These are phyloP conservation scores for Artibeus jamaicensis DNA, from an alignment of 2,797 vertebrate genomes.

Conservation along the genomic window DNA sequence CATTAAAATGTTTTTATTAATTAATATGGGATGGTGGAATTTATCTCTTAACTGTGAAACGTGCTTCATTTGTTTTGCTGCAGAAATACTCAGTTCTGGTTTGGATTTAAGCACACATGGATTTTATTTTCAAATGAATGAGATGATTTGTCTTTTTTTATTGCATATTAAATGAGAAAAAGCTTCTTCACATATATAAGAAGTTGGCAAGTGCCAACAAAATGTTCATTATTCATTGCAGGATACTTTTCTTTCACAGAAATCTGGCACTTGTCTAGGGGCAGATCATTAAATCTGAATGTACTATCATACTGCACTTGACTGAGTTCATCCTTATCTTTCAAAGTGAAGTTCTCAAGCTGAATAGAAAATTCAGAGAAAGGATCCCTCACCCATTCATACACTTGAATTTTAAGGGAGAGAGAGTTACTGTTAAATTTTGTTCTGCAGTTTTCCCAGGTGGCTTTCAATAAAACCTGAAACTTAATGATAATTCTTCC, in stretches of 20 bases:
- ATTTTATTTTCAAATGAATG: slow-evolving; percentile 10
- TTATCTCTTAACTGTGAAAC: background rate
- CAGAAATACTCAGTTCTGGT: background rate
- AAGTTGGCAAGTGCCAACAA: background rate
- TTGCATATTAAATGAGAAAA: slow-evolving; percentile 34
- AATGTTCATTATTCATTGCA: background rate
- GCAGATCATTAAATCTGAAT: background rate
- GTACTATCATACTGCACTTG: background rate
- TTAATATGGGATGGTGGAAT: background rate
- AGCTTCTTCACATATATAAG: background rate
- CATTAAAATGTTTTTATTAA: slow-evolving; percentile 24
- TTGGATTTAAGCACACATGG: background rate
- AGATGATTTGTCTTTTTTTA: slow-evolving; percentile 6
- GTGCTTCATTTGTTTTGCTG: slow-evolving; percentile 10
- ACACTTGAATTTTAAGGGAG: background rate
- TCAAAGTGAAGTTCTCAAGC: background rate
- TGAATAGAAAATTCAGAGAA: background rate
- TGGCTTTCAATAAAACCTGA: background rate
- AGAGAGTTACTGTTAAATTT: background rate
- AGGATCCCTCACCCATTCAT: background rate
- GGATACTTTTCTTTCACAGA: slow-evolving; percentile 12
- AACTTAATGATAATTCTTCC: background rate
- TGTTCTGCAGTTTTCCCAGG: background rate
- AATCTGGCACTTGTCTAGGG: background rate
- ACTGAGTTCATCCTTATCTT: background rate